Percentiles rank a stretch among this genome's conserved stretches.
Evolutionary conservation across 2,888 invertebrate species (phyloP).

Genomic region (Automeris io): DNA sequence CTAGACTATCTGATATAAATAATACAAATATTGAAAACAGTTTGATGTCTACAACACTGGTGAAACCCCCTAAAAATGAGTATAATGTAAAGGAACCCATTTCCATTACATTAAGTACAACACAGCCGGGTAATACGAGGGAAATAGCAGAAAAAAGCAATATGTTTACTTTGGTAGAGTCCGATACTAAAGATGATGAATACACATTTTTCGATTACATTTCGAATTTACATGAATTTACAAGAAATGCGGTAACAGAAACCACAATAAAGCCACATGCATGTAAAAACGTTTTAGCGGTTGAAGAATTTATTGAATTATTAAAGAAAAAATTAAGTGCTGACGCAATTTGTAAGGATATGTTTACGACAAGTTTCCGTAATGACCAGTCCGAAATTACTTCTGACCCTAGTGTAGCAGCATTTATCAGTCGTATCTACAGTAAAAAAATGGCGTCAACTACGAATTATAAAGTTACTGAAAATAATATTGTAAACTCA

Average conservation of each 20-base stretch:
- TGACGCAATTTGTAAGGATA: constrained; percentile 50
- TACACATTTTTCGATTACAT: constrained; percentile 46
- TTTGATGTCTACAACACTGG: not conserved
- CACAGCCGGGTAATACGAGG: not conserved
- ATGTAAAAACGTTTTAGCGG: constrained; percentile 45
- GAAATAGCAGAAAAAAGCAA: not conserved
- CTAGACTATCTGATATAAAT: not conserved
- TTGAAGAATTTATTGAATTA: constrained; percentile 56
- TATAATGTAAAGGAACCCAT: not conserved
- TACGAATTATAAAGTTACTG: constrained; percentile 32
- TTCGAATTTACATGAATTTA: constrained; percentile 41
- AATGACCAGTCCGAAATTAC: constrained; percentile 26
- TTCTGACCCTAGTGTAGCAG: constrained; percentile 49
- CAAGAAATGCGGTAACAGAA: constrained; percentile 24
- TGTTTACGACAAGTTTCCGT: constrained; percentile 32
- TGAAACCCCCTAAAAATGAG: not conserved
- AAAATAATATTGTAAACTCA: constrained; percentile 51
- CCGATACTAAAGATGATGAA: constrained; percentile 19
- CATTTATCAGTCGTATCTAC: constrained; percentile 51
- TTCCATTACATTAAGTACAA: not conserved
- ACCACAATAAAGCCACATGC: constrained; percentile 23
- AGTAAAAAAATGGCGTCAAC: constrained; percentile 44
- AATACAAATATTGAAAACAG: not conserved
- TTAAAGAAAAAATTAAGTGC: constrained; percentile 53
- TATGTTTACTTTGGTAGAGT: not conserved